Conservation (phyloP, 2,888 invertebrate species). For the Ramazzottius varieornatus region DNA sequence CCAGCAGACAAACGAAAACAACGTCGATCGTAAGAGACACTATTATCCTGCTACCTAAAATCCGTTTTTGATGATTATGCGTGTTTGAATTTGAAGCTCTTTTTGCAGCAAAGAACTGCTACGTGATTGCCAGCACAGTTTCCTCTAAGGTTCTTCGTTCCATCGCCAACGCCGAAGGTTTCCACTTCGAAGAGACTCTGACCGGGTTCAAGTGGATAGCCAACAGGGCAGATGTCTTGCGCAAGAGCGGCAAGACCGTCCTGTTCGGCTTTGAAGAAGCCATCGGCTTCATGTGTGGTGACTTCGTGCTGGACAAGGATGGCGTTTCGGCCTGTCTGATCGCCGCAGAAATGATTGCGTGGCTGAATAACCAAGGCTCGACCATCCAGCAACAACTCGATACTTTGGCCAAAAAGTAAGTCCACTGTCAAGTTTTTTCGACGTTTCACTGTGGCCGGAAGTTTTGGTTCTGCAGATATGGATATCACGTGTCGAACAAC, state of each 20-base stretch:
- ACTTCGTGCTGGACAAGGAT: constrained; percentile 71
- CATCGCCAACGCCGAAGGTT: constrained; percentile 50
- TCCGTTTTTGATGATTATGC: too few species aligned
- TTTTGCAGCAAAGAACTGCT: constrained; percentile 31
- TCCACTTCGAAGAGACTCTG: constrained; percentile 53
- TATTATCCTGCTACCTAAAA: background rate
- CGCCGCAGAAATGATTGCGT: constrained; percentile 44
- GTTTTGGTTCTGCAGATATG: constrained; percentile 35
- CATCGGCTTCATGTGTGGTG: constrained; percentile 88
- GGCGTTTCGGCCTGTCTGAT: constrained; percentile 67
- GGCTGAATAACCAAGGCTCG: constrained; percentile 30
- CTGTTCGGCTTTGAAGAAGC: constrained; percentile 94
- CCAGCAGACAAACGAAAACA: constrained; percentile 22
- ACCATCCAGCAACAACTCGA: constrained; percentile 32
- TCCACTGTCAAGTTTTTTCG: constrained; percentile 7
- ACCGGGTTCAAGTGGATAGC: constrained; percentile 99
- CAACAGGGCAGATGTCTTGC: constrained; percentile 46
- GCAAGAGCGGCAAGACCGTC: constrained; percentile 42
- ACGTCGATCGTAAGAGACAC: constrained; percentile 11
- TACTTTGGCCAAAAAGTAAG: constrained; percentile 42
- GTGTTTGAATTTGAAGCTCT: background rate
- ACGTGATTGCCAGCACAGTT: constrained; percentile 72
- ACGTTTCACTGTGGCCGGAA: background rate
- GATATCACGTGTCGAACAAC: constrained; percentile 59
- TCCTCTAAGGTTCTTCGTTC: constrained; percentile 73